Percentiles rank a stretch among this genome's conserved stretches.
Evolutionary conservation across 2,888 invertebrate species (phyloP).

Genomic region (Lithophane semibrunnea): DNA sequence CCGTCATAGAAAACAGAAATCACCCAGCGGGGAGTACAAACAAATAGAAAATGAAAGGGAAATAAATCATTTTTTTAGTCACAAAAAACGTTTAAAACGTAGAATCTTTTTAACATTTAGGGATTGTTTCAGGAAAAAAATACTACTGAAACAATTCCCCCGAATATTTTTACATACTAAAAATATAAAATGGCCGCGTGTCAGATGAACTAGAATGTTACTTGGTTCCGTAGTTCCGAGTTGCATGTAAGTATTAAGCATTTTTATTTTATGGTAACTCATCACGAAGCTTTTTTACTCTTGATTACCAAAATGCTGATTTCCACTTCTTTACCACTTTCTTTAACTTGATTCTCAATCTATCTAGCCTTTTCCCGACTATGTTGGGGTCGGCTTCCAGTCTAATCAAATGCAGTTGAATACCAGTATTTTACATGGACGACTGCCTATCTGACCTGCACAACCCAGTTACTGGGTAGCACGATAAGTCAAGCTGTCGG

Average conservation of each 20-base stretch:
- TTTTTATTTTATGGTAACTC: not conserved
- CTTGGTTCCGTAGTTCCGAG: slow-evolving; percentile 34
- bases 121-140: slow-evolving; percentile 50
- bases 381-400: not conserved
- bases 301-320: not conserved
- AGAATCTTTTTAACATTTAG: slow-evolving; percentile 58
- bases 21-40: slow-evolving; percentile 37
- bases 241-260: not conserved
- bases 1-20: slow-evolving; percentile 36
- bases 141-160: slow-evolving; percentile 48
- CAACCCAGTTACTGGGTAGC: not conserved
- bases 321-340: not conserved
- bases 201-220: not conserved
- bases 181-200: slow-evolving; percentile 33
- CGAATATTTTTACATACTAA: slow-evolving; percentile 65
- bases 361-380: not conserved
- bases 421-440: not conserved
- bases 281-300: not conserved
- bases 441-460: not conserved
- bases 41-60: slow-evolving; percentile 46
- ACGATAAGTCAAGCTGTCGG: not conserved
- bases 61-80: slow-evolving; percentile 41
- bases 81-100: slow-evolving; percentile 46
- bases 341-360: not conserved
- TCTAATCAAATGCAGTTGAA: not conserved